These are phyloP conservation scores for Paracentrotus lividus DNA, from an alignment of 53 echinoderm and acorn worm species.

Conservation along the genomic window DNA sequence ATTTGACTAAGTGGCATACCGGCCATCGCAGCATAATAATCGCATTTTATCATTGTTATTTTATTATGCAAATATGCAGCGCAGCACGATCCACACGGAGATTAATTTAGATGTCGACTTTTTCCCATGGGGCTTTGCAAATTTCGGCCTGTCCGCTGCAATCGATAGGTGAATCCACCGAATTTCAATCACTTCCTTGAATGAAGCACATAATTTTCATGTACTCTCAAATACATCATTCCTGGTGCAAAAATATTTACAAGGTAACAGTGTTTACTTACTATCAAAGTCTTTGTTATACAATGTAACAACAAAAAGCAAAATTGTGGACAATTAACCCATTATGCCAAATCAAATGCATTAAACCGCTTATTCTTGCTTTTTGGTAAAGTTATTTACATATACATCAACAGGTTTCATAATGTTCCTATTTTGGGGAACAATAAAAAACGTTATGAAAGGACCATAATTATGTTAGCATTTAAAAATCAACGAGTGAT, in stretches of 20 bases:
- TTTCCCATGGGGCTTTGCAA: no score
- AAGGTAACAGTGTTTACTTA: neutral
- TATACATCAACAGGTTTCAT: neutral
- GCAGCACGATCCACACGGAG: no score
- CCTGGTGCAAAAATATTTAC: neutral
- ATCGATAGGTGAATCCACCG: no score
- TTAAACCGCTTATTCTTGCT: neutral
- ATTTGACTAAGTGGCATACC: no score
- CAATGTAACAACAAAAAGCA: neutral
- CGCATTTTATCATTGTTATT: no score
- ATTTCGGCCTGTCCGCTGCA: no score
- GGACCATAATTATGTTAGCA: neutral
- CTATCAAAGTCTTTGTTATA: slow-evolving; percentile 5
- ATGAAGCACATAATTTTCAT: no score
- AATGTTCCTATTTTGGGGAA: neutral
- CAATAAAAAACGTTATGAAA: neutral
- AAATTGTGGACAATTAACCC: neutral
- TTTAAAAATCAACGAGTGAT: neutral
- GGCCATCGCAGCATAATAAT: no score
- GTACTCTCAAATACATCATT: no score
- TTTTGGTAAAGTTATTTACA: neutral
- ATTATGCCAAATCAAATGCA: neutral
- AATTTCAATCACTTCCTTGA: no score
- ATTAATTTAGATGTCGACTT: no score
- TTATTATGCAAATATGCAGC: no score